Percentiles rank a stretch among this genome's conserved stretches.
Conservation (phyloP, 2,113 vertebrate species). For the Isichthys henryi region DNA sequence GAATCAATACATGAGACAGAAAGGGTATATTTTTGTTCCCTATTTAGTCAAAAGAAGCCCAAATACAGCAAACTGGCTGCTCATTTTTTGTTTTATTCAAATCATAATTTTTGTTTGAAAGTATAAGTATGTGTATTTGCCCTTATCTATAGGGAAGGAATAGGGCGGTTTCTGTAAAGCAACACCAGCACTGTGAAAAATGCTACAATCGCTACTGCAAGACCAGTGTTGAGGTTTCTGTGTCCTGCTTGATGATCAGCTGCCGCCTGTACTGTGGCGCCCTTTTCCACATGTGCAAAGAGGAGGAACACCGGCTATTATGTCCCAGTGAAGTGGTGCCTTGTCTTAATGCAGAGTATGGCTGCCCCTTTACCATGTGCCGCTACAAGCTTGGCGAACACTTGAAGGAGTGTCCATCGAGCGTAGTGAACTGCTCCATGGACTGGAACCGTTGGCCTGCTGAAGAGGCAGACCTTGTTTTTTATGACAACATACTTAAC, state of each 20-base stretch:
- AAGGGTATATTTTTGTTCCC: background rate
- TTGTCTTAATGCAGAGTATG: slow-evolving; percentile 79
- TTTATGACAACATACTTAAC: slow-evolving; percentile 73
- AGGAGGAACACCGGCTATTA: slow-evolving; percentile 78
- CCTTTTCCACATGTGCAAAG: slow-evolving; percentile 88
- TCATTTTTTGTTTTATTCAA: background rate
- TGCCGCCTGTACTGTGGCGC: slow-evolving; percentile 80
- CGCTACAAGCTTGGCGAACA: slow-evolving; percentile 78
- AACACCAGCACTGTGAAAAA: slow-evolving; percentile 79
- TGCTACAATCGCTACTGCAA: slow-evolving; percentile 78
- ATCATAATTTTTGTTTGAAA: background rate
- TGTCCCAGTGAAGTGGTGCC: slow-evolving; percentile 82
- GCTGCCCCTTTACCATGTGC: slow-evolving; percentile 79
- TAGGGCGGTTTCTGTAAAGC: slow-evolving; percentile 46
- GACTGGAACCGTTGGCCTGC: slow-evolving; percentile 94
- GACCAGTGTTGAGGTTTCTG: slow-evolving; percentile 54
- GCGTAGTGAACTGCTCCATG: slow-evolving; percentile 84
- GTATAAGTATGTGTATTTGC: background rate
- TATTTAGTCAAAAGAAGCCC: background rate
- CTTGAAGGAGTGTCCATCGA: slow-evolving; percentile 78
- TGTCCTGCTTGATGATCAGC: slow-evolving; percentile 69
- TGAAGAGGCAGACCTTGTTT: slow-evolving; percentile 61
- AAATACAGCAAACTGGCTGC: background rate
- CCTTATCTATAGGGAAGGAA: slow-evolving; percentile 52
- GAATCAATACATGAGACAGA: background rate